phyloP scores from a whole-genome alignment of 1,140 invertebrate species.

The Epicauta chinensis region DNA sequence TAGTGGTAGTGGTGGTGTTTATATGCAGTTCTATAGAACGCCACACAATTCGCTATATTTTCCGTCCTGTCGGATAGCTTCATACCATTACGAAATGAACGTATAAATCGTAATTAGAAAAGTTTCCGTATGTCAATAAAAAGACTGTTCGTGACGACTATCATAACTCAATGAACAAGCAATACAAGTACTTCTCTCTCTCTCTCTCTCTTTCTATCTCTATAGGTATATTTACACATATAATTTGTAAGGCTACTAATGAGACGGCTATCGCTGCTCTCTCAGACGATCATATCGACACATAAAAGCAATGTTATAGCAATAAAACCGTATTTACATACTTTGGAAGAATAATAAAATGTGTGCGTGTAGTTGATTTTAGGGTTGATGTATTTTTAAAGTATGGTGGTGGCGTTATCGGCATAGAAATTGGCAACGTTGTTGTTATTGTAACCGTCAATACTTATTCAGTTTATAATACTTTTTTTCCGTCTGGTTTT shows the following conservation, averaged over 20 bases:
- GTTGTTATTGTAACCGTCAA: constrained; percentile 6
- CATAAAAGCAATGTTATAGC: constrained; percentile 29
- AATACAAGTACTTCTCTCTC: constrained; percentile 1
- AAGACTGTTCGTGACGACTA: constrained; percentile 27
- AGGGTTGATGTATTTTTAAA: constrained; percentile 20
- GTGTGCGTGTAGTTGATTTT: constrained; percentile 25
- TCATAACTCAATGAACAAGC: constrained; percentile 25
- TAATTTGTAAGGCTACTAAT: constrained; percentile 31
- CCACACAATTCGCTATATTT: background rate
- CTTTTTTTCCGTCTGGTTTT: no score
- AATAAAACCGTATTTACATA: constrained; percentile 30
- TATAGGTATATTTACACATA: background rate
- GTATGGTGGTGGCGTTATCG: no score
- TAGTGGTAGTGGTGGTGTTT: background rate
- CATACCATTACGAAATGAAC: constrained; percentile 1
- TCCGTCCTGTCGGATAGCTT: background rate
- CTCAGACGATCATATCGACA: constrained; percentile 29
- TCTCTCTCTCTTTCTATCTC: no score
- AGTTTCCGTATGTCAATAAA: constrained; percentile 35
- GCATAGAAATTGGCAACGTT: no score
- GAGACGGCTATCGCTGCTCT: constrained; percentile 24
- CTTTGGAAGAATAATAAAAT: constrained; percentile 10
- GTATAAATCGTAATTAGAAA: constrained; percentile 32
- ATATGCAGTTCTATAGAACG: background rate
- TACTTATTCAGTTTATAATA: background rate